A percentile compares a stretch with the other conserved stretches of the same genome.
Evolutionary conservation across 2,888 invertebrate species (phyloP).

Genomic region (Bombylius major): DNA sequence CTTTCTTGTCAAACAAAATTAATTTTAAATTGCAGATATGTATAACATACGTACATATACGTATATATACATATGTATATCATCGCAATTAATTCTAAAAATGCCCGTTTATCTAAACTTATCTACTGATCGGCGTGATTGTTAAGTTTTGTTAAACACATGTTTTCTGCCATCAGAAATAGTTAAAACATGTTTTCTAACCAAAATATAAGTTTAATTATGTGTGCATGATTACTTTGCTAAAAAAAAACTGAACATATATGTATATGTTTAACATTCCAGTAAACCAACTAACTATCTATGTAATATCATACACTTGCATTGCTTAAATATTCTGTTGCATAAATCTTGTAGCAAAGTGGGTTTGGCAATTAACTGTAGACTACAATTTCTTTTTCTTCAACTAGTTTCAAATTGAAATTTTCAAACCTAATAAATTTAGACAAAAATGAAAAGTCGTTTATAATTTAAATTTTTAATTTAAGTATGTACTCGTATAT

Average conservation of each 20-base stretch:
- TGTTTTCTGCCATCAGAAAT: constrained; percentile 8
- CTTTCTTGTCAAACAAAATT: not conserved
- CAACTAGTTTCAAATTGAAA: not conserved
- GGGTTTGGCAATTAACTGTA: not conserved
- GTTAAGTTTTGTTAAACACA: constrained; percentile 6
- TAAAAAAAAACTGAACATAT: no score
- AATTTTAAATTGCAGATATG: not conserved
- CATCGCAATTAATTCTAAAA: no score
- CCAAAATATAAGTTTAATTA: not conserved
- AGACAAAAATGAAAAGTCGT: no score
- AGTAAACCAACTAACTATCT: no score
- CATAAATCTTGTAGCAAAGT: not conserved
- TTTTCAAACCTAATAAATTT: no score
- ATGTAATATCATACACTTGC: no score
- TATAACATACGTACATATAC: not conserved
- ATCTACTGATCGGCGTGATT: constrained; percentile 3
- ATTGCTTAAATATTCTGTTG: not conserved
- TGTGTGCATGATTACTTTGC: not conserved
- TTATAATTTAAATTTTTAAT: no score
- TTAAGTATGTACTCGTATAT: no score
- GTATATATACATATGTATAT: no score
- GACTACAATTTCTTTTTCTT: not conserved
- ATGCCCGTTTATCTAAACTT: not conserved
- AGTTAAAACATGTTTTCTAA: constrained; percentile 7
- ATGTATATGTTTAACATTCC: no score